phyloP scores from a whole-genome alignment of 2,113 vertebrate species.

The Leptobrachium leishanense region DNA sequence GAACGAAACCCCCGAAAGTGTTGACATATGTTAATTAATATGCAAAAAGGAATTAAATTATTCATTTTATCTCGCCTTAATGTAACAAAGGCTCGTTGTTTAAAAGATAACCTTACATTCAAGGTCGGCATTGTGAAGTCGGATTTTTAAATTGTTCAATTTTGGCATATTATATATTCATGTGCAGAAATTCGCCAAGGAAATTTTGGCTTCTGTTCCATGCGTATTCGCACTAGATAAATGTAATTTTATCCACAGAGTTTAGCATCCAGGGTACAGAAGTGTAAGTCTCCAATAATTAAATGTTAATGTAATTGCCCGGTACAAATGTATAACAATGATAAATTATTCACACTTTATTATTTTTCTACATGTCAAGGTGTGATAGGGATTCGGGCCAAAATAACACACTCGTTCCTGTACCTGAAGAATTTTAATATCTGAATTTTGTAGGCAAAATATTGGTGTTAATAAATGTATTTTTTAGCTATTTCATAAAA shows the following conservation, averaged over 20 bases:
- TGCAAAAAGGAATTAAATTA: constrained; percentile 36
- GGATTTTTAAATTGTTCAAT: constrained; percentile 23
- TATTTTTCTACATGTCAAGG: too few species aligned
- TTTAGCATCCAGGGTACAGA: too few species aligned
- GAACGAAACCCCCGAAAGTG: neutral
- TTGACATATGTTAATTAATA: constrained; percentile 42
- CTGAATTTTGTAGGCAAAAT: too few species aligned
- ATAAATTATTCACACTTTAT: too few species aligned
- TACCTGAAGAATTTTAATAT: too few species aligned
- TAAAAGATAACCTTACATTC: constrained; percentile 10
- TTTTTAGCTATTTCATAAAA: too few species aligned
- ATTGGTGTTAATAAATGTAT: too few species aligned
- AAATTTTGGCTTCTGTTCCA: constrained; percentile 4
- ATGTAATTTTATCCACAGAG: constrained; percentile 4
- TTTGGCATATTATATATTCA: constrained; percentile 26
- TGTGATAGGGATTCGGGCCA: too few species aligned
- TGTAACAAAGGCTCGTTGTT: constrained; percentile 13
- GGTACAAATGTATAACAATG: neutral
- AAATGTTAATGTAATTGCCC: neutral
- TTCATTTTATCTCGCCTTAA: constrained; percentile 15
- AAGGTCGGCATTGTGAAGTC: constrained; percentile 12
- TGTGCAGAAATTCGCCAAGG: constrained; percentile 1
- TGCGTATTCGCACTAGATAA: constrained; percentile 3
- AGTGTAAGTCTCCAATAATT: neutral
- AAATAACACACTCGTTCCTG: too few species aligned